Percentiles rank a stretch among this genome's conserved stretches.
Evolutionary conservation across 2,113 vertebrate species (phyloP).

Genomic region (Podarcis cretensis): DNA sequence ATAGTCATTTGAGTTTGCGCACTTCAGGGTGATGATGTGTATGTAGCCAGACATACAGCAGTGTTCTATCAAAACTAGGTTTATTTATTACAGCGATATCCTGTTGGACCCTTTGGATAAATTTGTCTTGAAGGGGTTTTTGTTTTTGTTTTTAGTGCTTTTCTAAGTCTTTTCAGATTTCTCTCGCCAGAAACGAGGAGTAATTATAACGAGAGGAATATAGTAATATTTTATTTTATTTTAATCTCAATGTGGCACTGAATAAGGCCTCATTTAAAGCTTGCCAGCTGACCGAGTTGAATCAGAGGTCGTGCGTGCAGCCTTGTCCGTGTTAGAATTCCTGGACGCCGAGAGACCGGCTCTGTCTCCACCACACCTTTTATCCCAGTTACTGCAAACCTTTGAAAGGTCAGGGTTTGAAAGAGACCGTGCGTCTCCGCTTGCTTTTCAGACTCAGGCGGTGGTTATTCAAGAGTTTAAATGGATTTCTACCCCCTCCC

Average conservation of each 20-base stretch:
- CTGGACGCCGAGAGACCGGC: neutral
- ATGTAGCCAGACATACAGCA: too few species aligned
- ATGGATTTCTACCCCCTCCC: constrained; percentile 29
- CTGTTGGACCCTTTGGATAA: neutral
- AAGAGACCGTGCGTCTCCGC: constrained; percentile 58
- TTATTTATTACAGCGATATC: too few species aligned
- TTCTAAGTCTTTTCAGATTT: neutral
- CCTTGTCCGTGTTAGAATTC: neutral
- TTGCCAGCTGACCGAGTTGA: neutral
- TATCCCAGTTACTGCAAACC: constrained; percentile 22
- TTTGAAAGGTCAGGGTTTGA: constrained; percentile 67
- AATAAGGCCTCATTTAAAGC: neutral
- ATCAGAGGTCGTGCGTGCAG: neutral
- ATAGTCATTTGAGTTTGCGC: too few species aligned
- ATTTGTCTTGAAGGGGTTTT: too few species aligned
- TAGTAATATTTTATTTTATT: neutral
- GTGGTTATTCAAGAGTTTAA: constrained; percentile 63
- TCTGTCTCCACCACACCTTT: constrained; percentile 16
- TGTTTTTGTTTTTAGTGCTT: neutral
- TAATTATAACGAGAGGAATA: neutral
- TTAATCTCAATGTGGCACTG: neutral
- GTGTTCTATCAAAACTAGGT: too few species aligned
- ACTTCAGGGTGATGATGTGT: too few species aligned
- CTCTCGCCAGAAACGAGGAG: neutral
- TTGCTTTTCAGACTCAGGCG: constrained; percentile 43